phyloP scores from a whole-genome alignment of 2,113 vertebrate species.

The Rhineura floridana region DNA sequence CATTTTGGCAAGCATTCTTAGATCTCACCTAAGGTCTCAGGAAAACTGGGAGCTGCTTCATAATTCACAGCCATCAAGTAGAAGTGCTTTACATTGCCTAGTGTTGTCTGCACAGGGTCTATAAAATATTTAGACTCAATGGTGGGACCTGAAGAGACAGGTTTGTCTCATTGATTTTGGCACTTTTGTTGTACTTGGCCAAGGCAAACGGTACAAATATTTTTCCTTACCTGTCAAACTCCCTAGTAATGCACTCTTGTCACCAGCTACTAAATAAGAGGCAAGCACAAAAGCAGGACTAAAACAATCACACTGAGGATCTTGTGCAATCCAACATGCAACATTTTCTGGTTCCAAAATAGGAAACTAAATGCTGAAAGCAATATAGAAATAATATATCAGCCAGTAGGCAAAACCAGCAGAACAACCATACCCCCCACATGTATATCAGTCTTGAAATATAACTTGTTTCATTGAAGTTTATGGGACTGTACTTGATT shows the following conservation, averaged over 20 bases:
- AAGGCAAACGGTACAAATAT: slow-evolving; percentile 22
- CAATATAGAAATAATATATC: background rate
- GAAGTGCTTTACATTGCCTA: slow-evolving; percentile 67
- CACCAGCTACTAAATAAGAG: background rate
- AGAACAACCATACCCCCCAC: background rate
- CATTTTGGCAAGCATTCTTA: slow-evolving; percentile 65
- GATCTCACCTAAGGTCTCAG: slow-evolving; percentile 65
- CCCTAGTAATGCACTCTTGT: background rate
- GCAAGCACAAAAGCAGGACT: slow-evolving; percentile 13
- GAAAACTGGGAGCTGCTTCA: slow-evolving; percentile 68
- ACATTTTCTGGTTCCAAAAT: background rate
- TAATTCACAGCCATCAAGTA: slow-evolving; percentile 72
- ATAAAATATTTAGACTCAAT: slow-evolving; percentile 74
- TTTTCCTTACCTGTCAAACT: background rate
- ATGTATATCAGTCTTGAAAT: background rate
- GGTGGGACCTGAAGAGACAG: slow-evolving; percentile 34
- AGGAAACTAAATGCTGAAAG: background rate
- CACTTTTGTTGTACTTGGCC: slow-evolving; percentile 36
- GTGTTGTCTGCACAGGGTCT: slow-evolving; percentile 45
- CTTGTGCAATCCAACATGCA: background rate
- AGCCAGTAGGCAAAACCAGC: background rate
- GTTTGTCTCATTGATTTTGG: slow-evolving; percentile 61
- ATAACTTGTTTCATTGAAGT: background rate
- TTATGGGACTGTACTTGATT: background rate
- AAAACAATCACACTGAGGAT: slow-evolving; percentile 17